Evolutionary conservation across 2,113 vertebrate genomes (phyloP).

Genomic region (Piprites chloris): DNA sequence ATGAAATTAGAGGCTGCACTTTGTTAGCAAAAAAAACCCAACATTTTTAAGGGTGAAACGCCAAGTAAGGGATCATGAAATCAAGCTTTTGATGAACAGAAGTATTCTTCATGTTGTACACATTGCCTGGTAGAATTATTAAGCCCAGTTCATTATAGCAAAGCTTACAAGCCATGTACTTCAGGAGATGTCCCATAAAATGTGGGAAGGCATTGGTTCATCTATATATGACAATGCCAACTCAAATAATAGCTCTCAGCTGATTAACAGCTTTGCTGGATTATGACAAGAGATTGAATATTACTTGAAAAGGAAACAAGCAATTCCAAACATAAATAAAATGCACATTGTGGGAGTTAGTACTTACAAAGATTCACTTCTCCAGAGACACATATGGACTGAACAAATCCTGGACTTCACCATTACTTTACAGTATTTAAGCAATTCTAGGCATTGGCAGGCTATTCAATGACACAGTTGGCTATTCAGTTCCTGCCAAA

Average conservation of each 20-base stretch:
- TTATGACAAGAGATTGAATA: neutral
- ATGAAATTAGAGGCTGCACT: neutral
- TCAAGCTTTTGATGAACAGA: neutral
- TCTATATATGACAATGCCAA: neutral
- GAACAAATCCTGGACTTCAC: neutral
- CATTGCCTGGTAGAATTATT: neutral
- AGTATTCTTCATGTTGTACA: neutral
- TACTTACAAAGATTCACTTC: neutral
- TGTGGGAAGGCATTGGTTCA: neutral
- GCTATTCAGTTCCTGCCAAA: constrained; percentile 1
- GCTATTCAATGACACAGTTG: neutral
- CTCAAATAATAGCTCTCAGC: neutral
- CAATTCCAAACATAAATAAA: neutral
- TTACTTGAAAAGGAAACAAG: neutral
- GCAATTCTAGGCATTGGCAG: neutral
- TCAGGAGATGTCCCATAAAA: neutral
- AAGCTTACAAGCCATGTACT: neutral
- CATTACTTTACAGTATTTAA: neutral
- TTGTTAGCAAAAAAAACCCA: neutral
- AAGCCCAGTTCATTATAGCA: neutral
- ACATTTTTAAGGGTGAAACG: neutral
- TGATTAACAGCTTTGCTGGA: neutral
- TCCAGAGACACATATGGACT: neutral
- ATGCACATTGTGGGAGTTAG: neutral
- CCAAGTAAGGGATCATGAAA: neutral